phyloP scores from a whole-genome alignment of 1,140 invertebrate species.

The Hylyphantes graminicola region DNA sequence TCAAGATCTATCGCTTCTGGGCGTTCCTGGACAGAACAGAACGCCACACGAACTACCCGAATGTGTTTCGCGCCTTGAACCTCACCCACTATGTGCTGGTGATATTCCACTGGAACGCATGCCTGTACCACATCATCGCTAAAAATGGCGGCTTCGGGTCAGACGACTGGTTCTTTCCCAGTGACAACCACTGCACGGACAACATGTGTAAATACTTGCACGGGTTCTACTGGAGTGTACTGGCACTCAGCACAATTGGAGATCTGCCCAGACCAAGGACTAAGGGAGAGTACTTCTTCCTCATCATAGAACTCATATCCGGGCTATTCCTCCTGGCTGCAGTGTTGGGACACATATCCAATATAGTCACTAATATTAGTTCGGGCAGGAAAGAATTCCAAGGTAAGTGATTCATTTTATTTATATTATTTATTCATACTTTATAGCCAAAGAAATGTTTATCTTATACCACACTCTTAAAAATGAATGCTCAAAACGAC shows the following conservation, averaged over 20 bases:
- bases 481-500: too few species aligned
- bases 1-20: constrained; percentile 98
- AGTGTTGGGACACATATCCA: constrained; percentile 91
- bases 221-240: constrained; percentile 97
- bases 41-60: constrained; percentile 97
- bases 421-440: neutral
- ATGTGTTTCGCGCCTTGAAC: constrained; percentile 91
- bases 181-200: constrained; percentile 74
- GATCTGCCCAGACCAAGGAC: constrained; percentile 77
- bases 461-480: too few species aligned
- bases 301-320: constrained; percentile 88
- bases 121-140: constrained; percentile 94
- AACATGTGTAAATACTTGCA: constrained; percentile 94
- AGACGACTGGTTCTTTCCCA: constrained; percentile 80
- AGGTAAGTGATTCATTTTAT: constrained; percentile 75
- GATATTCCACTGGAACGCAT: constrained; percentile 99
- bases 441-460: neutral
- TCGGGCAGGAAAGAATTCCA: constrained; percentile 94
- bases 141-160: constrained; percentile 93
- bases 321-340: constrained; percentile 91
- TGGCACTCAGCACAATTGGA: constrained; percentile 91
- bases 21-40: constrained; percentile 98
- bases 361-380: constrained; percentile 94
- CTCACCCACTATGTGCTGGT: constrained; percentile 96
- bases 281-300: constrained; percentile 90